A percentile compares a stretch with the other conserved stretches of the same genome.
Evolutionary conservation across 1,140 invertebrate species (phyloP).

Genomic region (Drosophila albomicans): DNA sequence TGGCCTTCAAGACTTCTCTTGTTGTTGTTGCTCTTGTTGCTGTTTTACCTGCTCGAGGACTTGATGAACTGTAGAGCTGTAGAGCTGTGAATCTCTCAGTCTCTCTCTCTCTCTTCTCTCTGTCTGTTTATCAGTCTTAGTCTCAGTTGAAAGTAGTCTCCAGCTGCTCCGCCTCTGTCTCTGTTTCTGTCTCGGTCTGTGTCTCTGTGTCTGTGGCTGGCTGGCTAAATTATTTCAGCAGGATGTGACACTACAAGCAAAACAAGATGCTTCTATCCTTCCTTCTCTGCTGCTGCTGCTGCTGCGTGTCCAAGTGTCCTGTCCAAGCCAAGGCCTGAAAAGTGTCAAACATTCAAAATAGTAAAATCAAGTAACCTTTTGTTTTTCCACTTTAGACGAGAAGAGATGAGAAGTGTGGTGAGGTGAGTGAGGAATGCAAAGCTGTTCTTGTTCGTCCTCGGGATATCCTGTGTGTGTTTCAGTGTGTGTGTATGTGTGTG

Average conservation of each 20-base stretch:
- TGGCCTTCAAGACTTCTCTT: conserved; percentile 31
- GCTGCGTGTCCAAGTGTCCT: conserved; percentile 23
- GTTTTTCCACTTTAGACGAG: conserved; percentile 58
- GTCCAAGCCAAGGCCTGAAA: conserved; percentile 51
- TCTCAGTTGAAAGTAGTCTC: neutral
- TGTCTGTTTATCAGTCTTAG: conserved; percentile 7
- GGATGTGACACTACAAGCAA: conserved; percentile 80
- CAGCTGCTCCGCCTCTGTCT: neutral
- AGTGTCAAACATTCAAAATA: conserved; percentile 85
- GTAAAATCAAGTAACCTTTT: conserved; percentile 85
- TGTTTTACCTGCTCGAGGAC: conserved; percentile 40
- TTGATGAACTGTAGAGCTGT: conserved; percentile 4
- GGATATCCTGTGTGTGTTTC: too few relatives aligned
- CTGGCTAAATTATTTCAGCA: conserved; percentile 76
- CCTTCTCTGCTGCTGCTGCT: conserved; percentile 8
- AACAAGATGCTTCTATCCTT: conserved; percentile 69
- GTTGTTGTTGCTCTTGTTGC: conserved; percentile 24
- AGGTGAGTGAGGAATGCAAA: neutral
- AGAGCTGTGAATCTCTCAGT: neutral
- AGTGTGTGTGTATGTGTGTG: too few relatives aligned
- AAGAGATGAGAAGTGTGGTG: neutral
- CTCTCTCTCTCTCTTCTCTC: neutral
- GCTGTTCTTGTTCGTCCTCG: too few relatives aligned
- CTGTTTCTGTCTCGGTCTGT: conserved; percentile 1
- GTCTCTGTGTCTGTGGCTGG: conserved; percentile 35